Evolutionary conservation across 2,888 invertebrate species (phyloP).

Genomic region (Lepidonotus clava): DNA sequence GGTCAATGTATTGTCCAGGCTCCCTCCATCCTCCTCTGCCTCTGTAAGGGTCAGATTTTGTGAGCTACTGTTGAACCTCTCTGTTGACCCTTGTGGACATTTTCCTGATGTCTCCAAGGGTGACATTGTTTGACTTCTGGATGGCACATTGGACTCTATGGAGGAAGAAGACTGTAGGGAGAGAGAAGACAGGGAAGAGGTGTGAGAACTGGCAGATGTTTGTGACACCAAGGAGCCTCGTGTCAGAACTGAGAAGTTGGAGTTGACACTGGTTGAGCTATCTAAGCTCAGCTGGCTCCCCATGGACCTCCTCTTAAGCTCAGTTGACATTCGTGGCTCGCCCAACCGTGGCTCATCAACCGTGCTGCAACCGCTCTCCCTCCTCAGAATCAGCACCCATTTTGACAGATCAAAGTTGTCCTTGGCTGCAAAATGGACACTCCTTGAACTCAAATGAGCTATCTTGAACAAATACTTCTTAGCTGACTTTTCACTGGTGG

Average conservation of each 20-base stretch:
- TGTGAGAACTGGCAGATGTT: neutral
- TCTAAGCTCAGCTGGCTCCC: constrained; percentile 29
- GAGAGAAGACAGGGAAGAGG: constrained; percentile 28
- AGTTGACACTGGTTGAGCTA: constrained; percentile 12
- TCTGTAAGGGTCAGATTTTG: too few relatives aligned
- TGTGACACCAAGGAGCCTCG: neutral
- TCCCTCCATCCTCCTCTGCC: too few relatives aligned
- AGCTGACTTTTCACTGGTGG: constrained; percentile 64
- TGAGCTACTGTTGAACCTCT: too few relatives aligned
- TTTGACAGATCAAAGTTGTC: constrained; percentile 67
- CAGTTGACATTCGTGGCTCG: too few relatives aligned
- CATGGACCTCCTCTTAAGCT: neutral
- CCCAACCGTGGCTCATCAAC: neutral
- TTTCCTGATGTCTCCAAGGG: too few relatives aligned
- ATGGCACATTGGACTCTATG: neutral
- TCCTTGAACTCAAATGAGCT: constrained; percentile 68
- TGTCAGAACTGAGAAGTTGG: neutral
- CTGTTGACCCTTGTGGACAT: too few relatives aligned
- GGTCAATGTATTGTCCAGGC: too few relatives aligned
- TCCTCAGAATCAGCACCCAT: constrained; percentile 72
- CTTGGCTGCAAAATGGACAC: constrained; percentile 69
- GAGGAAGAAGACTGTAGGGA: constrained; percentile 1
- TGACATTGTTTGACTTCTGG: too few relatives aligned
- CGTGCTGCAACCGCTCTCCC: constrained; percentile 66
- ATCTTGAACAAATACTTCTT: constrained; percentile 69